Conservation (phyloP, 2,797 vertebrate species). For the Gila robusta region DNA sequence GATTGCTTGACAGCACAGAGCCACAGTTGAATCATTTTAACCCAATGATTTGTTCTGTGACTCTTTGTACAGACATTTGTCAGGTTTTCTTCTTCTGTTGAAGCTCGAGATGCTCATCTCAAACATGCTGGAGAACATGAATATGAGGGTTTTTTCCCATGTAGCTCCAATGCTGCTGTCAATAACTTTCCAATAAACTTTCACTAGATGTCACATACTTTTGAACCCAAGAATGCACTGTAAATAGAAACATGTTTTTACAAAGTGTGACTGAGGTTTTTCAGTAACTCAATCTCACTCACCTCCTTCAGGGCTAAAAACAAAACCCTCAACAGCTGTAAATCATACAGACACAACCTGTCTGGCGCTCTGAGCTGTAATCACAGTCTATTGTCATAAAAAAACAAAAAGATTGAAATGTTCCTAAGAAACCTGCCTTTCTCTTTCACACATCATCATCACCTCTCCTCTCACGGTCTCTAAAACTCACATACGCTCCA, state of each 20-base stretch:
- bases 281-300: background rate
- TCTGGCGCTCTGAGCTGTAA: conserved; percentile 66
- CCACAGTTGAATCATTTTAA: background rate
- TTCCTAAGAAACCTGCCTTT: conserved; percentile 58
- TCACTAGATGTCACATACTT: background rate
- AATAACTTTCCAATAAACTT: background rate
- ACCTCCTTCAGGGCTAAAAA: background rate
- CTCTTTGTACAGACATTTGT: background rate
- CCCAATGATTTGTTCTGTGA: background rate
- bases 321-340: conserved; percentile 53
- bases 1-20: background rate
- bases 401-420: conserved; percentile 69
- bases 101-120: background rate
- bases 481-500: conserved; percentile 9
- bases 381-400: conserved; percentile 71
- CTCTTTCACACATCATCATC: conserved; percentile 24
- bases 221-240: background rate
- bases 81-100: background rate
- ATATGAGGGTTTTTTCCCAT: background rate
- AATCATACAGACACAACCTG: conserved; percentile 61
- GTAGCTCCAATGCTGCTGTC: background rate
- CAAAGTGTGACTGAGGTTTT: conserved; percentile 16
- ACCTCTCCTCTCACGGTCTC: conserved; percentile 21
- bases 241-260: background rate
- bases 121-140: background rate